Percentiles rank a stretch among this genome's conserved stretches.
Conservation (phyloP, 2,888 invertebrate species). For the Laothoe populi region DNA sequence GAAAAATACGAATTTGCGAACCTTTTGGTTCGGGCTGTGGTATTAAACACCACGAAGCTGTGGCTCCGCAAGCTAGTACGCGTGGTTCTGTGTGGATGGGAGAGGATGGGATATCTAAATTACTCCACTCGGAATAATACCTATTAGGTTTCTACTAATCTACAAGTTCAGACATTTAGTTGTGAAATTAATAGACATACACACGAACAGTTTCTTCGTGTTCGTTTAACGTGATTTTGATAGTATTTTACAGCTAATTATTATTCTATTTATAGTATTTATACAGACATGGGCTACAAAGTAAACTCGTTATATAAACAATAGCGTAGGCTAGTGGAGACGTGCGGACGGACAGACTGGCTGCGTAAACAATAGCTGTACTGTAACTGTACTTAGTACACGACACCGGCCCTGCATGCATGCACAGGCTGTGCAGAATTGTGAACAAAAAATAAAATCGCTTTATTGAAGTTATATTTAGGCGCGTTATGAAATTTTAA, state of each 20-base stretch:
- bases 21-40: too few relatives aligned
- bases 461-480: background rate
- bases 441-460: background rate
- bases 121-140: too few relatives aligned
- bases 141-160: too few relatives aligned
- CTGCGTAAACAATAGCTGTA: slow-evolving; percentile 55
- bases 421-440: background rate
- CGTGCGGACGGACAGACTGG: slow-evolving; percentile 33
- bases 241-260: background rate
- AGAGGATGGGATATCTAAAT: too few relatives aligned
- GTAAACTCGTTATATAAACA: slow-evolving; percentile 17
- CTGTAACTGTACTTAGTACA: slow-evolving; percentile 55
- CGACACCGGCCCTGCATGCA: slow-evolving; percentile 8
- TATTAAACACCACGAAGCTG: too few relatives aligned
- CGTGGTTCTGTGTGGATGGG: too few relatives aligned
- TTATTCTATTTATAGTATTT: background rate
- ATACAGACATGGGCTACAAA: background rate
- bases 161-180: too few relatives aligned
- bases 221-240: background rate
- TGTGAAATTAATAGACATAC: too few relatives aligned
- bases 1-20: too few relatives aligned
- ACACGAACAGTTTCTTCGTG: too few relatives aligned
- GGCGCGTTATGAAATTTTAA: too few relatives aligned
- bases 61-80: too few relatives aligned
- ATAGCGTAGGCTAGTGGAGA: background rate